These are phyloP conservation scores for Idaea straminata DNA, from an alignment of 2,888 invertebrate genomes.

Conservation along the genomic window DNA sequence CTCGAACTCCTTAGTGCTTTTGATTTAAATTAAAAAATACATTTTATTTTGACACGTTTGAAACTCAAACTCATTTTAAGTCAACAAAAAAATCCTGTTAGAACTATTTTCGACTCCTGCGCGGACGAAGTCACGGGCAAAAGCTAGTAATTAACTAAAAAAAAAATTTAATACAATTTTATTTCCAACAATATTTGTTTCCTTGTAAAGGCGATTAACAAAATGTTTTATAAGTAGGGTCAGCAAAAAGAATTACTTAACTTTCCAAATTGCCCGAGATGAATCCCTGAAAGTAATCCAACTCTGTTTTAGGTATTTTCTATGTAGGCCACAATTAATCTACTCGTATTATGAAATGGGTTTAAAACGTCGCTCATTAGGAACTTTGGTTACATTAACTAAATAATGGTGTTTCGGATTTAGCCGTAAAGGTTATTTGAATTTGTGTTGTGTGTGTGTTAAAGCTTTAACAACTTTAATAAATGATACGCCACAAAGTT, in stretches of 20 bases:
- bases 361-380: not conserved
- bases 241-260: not conserved
- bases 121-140: too few species aligned
- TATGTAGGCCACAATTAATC: conserved; percentile 1
- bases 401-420: conserved; percentile 1
- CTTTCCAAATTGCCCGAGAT: not conserved
- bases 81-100: too few species aligned
- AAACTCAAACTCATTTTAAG: too few species aligned
- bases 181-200: conserved; percentile 5
- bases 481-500: not conserved
- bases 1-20: too few species aligned
- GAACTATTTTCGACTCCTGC: too few species aligned
- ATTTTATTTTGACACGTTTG: too few species aligned
- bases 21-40: too few species aligned
- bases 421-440: not conserved
- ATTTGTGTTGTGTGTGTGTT: not conserved
- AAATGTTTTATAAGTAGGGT: not conserved
- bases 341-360: conserved; percentile 1
- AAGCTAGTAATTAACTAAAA: too few species aligned
- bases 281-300: not conserved
- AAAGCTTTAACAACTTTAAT: conserved; percentile 15
- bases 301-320: not conserved
- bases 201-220: not conserved
- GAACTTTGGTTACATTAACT: not conserved
- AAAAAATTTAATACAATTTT: not conserved